Evolutionary conservation across 2,888 invertebrate species (phyloP).

Genomic region (Villa cingulata): DNA sequence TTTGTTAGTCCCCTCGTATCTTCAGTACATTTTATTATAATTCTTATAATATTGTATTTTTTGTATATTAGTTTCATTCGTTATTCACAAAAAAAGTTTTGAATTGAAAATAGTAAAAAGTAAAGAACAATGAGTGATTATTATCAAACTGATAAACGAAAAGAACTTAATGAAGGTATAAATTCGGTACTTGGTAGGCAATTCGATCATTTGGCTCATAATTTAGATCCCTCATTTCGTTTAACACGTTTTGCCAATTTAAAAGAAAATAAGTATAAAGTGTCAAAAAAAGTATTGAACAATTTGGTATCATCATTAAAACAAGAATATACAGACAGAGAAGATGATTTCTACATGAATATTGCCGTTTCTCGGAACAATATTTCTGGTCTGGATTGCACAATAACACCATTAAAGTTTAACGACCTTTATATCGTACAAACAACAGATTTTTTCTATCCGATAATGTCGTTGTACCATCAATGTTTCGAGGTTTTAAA

Average conservation of each 20-base stretch:
- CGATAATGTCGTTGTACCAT: conserved; percentile 74
- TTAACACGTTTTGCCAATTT: conserved; percentile 86
- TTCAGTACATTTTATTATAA: no score
- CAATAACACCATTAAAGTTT: conserved; percentile 73
- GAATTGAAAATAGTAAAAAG: no score
- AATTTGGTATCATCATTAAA: conserved; percentile 60
- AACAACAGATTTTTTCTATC: conserved; percentile 89
- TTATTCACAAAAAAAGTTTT: no score
- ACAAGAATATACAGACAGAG: conserved; percentile 71
- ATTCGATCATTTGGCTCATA: conserved; percentile 77
- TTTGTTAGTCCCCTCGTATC: no score
- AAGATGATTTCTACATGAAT: conserved; percentile 77
- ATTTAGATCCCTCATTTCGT: conserved; percentile 81
- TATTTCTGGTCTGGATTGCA: conserved; percentile 81
- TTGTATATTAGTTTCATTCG: no score
- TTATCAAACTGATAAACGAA: conserved; percentile 61
- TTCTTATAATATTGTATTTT: no score
- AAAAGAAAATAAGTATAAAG: conserved; percentile 90
- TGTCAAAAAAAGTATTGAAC: conserved; percentile 80
- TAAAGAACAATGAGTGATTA: conserved; percentile 38
- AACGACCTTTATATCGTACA: conserved; percentile 76
- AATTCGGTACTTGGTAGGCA: conserved; percentile 72
- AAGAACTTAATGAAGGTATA: conserved; percentile 87
- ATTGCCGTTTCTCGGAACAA: conserved; percentile 79
- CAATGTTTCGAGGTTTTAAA: conserved; percentile 85